These are phyloP conservation scores for Troides oblongomaculatus DNA, from an alignment of 2,888 invertebrate species.

Conservation along the genomic window DNA sequence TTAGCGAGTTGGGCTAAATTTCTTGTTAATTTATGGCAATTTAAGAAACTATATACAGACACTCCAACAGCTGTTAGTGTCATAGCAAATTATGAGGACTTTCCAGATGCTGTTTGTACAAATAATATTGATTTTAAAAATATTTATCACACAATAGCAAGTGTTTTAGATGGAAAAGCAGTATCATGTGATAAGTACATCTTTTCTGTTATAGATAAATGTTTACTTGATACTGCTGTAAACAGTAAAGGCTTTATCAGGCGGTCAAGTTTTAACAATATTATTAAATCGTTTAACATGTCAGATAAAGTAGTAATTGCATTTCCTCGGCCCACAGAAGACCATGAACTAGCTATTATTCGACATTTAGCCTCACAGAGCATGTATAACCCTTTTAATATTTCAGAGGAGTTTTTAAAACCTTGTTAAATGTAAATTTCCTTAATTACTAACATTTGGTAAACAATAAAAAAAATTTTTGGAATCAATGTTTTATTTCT, in stretches of 20 bases:
- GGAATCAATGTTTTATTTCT: conserved; percentile 7
- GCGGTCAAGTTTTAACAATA: conserved; percentile 39
- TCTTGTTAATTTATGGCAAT: conserved; percentile 49
- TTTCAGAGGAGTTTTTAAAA: conserved; percentile 50
- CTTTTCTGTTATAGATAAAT: conserved; percentile 50
- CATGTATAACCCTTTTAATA: conserved; percentile 60
- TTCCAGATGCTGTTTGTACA: conserved; percentile 46
- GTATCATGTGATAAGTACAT: conserved; percentile 43
- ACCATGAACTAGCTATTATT: conserved; percentile 46
- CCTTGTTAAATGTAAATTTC: conserved; percentile 27
- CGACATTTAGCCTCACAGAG: conserved; percentile 49
- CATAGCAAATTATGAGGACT: conserved; percentile 63
- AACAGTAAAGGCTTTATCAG: conserved; percentile 56
- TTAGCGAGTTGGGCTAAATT: conserved; percentile 58
- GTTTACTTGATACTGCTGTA: conserved; percentile 60
- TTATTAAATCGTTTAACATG: conserved; percentile 47
- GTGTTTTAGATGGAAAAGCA: conserved; percentile 65
- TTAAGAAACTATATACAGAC: conserved; percentile 56
- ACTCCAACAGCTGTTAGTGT: conserved; percentile 55
- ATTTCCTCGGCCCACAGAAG: conserved; percentile 45
- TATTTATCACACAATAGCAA: conserved; percentile 59
- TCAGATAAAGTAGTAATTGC: conserved; percentile 41
- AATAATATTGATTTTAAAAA: conserved; percentile 56
- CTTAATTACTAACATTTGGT: background rate
- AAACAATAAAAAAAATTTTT: background rate